Conservation (phyloP, 2,888 invertebrate genomes). For the Hypomecis atomaria region DNA sequence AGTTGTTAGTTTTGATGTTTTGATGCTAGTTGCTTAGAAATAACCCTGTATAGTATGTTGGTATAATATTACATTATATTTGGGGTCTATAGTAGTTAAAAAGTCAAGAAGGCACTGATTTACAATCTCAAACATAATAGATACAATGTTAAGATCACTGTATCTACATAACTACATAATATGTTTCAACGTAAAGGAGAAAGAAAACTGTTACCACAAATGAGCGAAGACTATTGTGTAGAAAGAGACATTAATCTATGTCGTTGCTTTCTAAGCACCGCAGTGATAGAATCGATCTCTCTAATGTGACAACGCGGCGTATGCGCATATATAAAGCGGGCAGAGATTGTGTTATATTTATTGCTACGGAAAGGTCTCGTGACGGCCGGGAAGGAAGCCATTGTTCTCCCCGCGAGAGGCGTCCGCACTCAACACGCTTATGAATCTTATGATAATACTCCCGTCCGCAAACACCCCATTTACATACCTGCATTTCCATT, state of each 20-base stretch:
- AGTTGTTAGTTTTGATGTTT: no score
- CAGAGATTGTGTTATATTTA: slow-evolving; percentile 64
- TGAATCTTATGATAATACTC: slow-evolving; percentile 44
- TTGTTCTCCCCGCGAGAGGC: slow-evolving; percentile 63
- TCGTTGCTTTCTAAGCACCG: slow-evolving; percentile 49
- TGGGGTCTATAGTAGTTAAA: no score
- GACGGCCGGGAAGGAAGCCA: slow-evolving; percentile 53
- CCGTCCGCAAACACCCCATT: slow-evolving; percentile 56
- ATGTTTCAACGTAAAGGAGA: slow-evolving; percentile 4
- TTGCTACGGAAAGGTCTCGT: slow-evolving; percentile 58
- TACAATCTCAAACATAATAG: no score
- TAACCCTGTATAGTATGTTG: no score
- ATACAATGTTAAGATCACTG: slow-evolving; percentile 14
- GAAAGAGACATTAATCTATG: slow-evolving; percentile 53
- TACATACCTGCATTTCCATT: slow-evolving; percentile 63
- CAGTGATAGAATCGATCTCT: slow-evolving; percentile 52
- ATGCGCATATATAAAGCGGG: slow-evolving; percentile 60
- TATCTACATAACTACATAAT: slow-evolving; percentile 4
- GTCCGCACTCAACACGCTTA: slow-evolving; percentile 50
- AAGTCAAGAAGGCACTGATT: no score
- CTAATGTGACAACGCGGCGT: slow-evolving; percentile 56
- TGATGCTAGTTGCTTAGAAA: no score
- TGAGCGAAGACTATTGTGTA: slow-evolving; percentile 47
- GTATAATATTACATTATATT: no score
- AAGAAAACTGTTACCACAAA: slow-evolving; percentile 39